These are phyloP conservation scores for Trichacis sp. DNA, from an alignment of 2,888 invertebrate species.

Conservation along the genomic window DNA sequence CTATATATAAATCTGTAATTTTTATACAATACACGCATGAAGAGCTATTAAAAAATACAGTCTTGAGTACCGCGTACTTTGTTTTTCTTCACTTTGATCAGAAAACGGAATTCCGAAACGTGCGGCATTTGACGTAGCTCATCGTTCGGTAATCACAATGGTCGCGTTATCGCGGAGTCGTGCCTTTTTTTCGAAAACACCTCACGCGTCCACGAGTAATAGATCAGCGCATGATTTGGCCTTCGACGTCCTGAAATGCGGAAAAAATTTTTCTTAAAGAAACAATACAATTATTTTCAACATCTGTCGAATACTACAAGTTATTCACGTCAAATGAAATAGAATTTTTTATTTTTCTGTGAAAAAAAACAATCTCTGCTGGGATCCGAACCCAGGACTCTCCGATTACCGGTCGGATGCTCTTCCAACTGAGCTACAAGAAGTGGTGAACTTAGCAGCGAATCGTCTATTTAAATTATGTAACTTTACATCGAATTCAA, in stretches of 20 bases:
- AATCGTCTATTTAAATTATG: no score
- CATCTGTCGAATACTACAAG: no score
- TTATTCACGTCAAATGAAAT: no score
- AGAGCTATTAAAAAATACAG: not conserved
- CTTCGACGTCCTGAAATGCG: conserved; percentile 75
- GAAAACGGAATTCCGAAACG: not conserved
- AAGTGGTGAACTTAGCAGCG: no score
- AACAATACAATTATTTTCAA: no score
- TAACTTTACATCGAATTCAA: no score
- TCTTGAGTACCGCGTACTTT: not conserved
- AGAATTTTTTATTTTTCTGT: no score
- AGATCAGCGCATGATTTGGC: conserved; percentile 82
- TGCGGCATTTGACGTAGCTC: not conserved
- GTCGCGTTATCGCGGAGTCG: not conserved
- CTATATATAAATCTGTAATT: conserved; percentile 14
- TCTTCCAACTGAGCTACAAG: no score
- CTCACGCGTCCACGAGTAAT: conserved; percentile 74
- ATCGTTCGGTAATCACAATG: not conserved
- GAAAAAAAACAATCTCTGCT: no score
- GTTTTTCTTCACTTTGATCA: not conserved
- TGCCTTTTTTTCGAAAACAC: conserved; percentile 18
- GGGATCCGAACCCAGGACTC: no score
- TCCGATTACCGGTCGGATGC: no score
- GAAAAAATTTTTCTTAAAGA: conserved; percentile 14
- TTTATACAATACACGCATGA: conserved; percentile 9